Evolutionary conservation across 2,888 invertebrate species (phyloP), one percentile per base, ranked within the genome.

Genomic region (Gibbula magus): DNA sequence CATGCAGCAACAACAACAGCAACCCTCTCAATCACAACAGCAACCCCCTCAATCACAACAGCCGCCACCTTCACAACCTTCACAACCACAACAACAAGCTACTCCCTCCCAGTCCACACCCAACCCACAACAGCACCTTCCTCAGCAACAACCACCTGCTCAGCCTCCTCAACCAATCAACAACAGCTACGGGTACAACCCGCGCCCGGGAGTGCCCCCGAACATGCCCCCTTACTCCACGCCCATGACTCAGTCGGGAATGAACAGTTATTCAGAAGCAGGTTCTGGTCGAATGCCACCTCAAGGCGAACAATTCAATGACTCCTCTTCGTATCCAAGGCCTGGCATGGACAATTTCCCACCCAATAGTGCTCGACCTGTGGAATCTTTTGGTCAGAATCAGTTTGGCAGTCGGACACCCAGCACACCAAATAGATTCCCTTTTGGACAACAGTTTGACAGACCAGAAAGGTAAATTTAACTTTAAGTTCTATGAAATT

Each of bases 401-500:
- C 53, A 75, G 54, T 74, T 51, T 52, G 25, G 18, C 25, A 29
- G n/a, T 22, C 32, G 75, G 29, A 7, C 75, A n/a, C 75, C 53
- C 0, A 32, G 54, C 29, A 73, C 81, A 70, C 78, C 75, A 25
- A 74, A 78, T 20, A 78, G 83, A 53, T 89, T 89, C 81, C 89
- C 89, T 20, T 90, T 89, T 86, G 87, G 89, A 70, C 88, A 88
- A 67, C 88, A 88, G 81, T 88, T 88, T 84, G 86, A 84, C 76
- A 86, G 88, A 67, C 87, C 88, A 45, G 90, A 90, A 78, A 89
- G 89, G 89, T 90, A 76, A 82, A 8, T 4, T 45, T n/a, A n/a
- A n/a, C n/a, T n/a, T n/a, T n/a, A n/a, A n/a, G n/a, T n/a, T n/a
- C n/a, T n/a, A n/a, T n/a, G n/a, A n/a, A n/a, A n/a, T n/a, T n/a